Percentiles rank a stretch among this genome's conserved stretches.
Conservation (phyloP, 2,888 invertebrate genomes). For the Heliconius ismenius region DNA sequence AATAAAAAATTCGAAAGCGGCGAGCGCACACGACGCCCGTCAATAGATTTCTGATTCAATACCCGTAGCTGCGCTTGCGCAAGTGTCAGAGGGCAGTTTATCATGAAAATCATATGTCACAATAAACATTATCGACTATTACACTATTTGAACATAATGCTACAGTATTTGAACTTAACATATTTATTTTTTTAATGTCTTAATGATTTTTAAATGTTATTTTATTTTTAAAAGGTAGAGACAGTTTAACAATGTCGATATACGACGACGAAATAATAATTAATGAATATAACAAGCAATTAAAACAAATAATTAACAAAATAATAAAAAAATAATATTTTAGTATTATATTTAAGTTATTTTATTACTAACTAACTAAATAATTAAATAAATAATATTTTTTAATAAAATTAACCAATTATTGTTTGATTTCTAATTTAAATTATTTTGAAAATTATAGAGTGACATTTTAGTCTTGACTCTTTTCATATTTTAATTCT, state of each 20-base stretch:
- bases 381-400: too few species aligned
- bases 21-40: constrained; percentile 14
- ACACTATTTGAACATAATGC: neutral
- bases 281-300: too few species aligned
- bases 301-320: too few species aligned
- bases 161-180: constrained; percentile 16
- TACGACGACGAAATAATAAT: too few species aligned
- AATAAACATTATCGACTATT: constrained; percentile 10
- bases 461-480: neutral
- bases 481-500: neutral
- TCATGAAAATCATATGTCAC: constrained; percentile 27
- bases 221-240: neutral
- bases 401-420: too few species aligned
- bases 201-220: neutral
- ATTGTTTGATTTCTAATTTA: neutral
- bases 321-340: too few species aligned
- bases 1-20: constrained; percentile 19
- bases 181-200: neutral
- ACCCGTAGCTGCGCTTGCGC: constrained; percentile 7
- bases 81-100: constrained; percentile 30
- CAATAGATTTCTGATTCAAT: constrained; percentile 26
- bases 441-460: neutral
- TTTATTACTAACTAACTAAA: too few species aligned
- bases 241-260: too few species aligned
- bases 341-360: too few species aligned